Base-by-base conservation (phyloP, 2,888 invertebrate species). In the Suillia variegata region DNA sequence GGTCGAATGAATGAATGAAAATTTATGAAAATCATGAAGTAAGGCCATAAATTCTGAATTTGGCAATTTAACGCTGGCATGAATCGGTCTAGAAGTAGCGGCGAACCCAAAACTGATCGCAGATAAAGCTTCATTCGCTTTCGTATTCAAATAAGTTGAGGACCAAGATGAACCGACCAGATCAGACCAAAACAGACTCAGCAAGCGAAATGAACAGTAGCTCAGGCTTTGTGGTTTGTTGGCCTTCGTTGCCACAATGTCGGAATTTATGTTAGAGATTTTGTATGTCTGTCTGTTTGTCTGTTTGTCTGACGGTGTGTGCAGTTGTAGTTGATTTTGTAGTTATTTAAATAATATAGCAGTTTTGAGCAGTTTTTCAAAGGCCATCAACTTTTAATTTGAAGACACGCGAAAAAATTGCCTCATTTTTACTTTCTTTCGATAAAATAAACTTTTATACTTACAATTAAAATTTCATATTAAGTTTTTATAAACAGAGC, bases 21-120 rank as follows among this genome's bases (percentile, higher is more conserved):
- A 75, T 75, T 75, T 76, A 75, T 75, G 75, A 74, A 76, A 76
- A 74, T 72, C 73, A 73, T 73, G 68, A 69, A 70, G 63, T 68
- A 69, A 70, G 70, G 72, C 73, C 71, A 76, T 76, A 76, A 75
- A 76, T 75, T 73, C 69, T 53, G 66, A 67, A 73, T 70, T 73
- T 70, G 68, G 71, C 70, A 67, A 73, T 70, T 69, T 69, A 66
- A 66, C 65, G 66, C 66, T 69, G 67, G 48, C 59, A 55, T 56
- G 59, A 54, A 59, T 59, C 59, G 59, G 49, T 59, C 59, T 54
- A 26, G 18, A 45, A 4, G 45, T 8, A 38, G 38, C 17, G 45
- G 45, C 6, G 38, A 8, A 4, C 45, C 18, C 45, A 45, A 45
- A 45, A 45, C 13, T 45, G 45, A 45, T 45, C 45, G 45, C 45